A percentile compares a stretch with the other conserved stretches of the same genome.
Conservation (phyloP, 2,797 vertebrate genomes). For the Rhinella marina region DNA sequence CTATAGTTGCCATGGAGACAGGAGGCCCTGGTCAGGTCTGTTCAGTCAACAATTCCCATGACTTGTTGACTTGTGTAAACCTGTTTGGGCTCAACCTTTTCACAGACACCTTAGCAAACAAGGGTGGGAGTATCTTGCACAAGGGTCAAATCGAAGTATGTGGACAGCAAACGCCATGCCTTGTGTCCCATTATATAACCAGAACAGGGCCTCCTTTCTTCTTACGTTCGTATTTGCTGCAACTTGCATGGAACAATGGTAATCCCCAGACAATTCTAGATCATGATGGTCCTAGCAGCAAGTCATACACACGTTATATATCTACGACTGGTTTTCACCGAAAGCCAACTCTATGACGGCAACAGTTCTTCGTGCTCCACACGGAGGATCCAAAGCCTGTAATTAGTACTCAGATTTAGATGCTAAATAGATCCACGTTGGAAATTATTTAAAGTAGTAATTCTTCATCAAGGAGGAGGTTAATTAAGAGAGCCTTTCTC, state of each 20-base stretch:
- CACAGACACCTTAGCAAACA: background rate
- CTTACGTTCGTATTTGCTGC: background rate
- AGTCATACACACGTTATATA: background rate
- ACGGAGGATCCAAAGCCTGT: background rate
- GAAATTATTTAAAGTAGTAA: constrained; percentile 13
- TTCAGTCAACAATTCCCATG: background rate
- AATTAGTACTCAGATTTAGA: background rate
- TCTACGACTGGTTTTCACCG: background rate
- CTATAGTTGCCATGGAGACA: background rate
- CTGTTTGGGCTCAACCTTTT: background rate
- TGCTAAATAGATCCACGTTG: constrained; percentile 5
- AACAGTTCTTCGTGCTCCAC: background rate
- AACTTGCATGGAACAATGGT: background rate
- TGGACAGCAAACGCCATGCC: background rate
- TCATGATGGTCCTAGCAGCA: background rate
- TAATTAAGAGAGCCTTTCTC: background rate
- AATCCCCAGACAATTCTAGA: background rate
- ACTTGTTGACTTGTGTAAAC: background rate
- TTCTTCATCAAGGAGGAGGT: constrained; percentile 42
- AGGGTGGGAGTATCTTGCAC: background rate
- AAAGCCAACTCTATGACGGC: background rate
- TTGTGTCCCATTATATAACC: background rate
- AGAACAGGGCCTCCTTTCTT: background rate
- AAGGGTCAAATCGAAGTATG: background rate
- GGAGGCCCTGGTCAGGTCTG: background rate